Evolutionary conservation across 2,888 invertebrate genomes (phyloP).

Genomic region (Nephrotoma flavescens): DNA sequence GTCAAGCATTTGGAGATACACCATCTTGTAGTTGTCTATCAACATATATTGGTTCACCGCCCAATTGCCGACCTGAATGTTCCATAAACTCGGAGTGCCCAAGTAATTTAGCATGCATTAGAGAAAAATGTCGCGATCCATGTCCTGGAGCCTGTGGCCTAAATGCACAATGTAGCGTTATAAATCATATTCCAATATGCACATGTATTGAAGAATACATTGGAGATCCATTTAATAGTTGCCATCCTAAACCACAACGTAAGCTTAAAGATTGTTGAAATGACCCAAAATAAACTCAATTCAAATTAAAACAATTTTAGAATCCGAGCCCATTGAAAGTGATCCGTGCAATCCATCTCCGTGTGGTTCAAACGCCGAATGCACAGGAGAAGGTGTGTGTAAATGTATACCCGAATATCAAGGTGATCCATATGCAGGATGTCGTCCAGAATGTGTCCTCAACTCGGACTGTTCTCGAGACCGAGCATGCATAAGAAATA

Average conservation of each 20-base stretch:
- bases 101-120: slow-evolving; percentile 53
- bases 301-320: not conserved
- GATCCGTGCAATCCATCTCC: slow-evolving; percentile 35
- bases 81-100: slow-evolving; percentile 56
- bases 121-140: slow-evolving; percentile 60
- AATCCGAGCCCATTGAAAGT: slow-evolving; percentile 20
- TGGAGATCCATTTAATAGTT: slow-evolving; percentile 47
- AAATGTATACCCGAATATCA: slow-evolving; percentile 56
- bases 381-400: slow-evolving; percentile 45
- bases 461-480: slow-evolving; percentile 54
- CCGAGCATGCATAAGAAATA: slow-evolving; percentile 51
- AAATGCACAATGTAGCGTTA: slow-evolving; percentile 45
- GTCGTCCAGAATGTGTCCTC: slow-evolving; percentile 62
- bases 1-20: slow-evolving; percentile 34
- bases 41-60: slow-evolving; percentile 56
- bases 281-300: not conserved
- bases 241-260: slow-evolving; percentile 34
- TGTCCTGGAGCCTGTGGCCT: slow-evolving; percentile 47
- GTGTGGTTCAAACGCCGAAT: slow-evolving; percentile 37
- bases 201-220: slow-evolving; percentile 43
- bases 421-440: slow-evolving; percentile 63
- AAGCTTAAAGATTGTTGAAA: slow-evolving; percentile 15
- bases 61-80: slow-evolving; percentile 64
- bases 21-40: slow-evolving; percentile 53
- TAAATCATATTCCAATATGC: slow-evolving; percentile 55